These are phyloP conservation scores for Eupelmus urozonus DNA, from an alignment of 2,888 invertebrate species.

Conservation along the genomic window DNA sequence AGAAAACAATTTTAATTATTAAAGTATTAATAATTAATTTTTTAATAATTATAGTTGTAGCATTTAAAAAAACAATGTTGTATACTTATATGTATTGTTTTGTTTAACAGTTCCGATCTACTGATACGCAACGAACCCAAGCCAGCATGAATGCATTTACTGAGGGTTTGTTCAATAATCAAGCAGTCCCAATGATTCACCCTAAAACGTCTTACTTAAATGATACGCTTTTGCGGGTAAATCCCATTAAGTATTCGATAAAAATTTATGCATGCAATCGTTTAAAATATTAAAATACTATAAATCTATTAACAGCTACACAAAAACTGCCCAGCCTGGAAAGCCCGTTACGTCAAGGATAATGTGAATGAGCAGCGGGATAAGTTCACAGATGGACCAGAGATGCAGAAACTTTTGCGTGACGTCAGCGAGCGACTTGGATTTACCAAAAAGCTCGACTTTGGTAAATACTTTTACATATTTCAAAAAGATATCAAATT, in stretches of 20 bases:
- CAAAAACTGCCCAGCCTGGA: conserved; percentile 82
- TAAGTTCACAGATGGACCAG: conserved; percentile 75
- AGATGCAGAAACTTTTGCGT: conserved; percentile 75
- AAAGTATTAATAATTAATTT: background rate
- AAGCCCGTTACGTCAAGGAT: conserved; percentile 70
- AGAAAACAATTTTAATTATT: background rate
- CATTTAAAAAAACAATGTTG: background rate
- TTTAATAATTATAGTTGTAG: background rate
- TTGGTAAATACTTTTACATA: conserved; percentile 2
- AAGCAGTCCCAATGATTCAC: background rate
- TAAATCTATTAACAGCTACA: conserved; percentile 77
- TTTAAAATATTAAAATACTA: background rate
- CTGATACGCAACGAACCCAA: conserved; percentile 80
- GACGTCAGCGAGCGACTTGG: conserved; percentile 83
- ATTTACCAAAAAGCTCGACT: conserved; percentile 70
- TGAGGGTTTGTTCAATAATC: conserved; percentile 82
- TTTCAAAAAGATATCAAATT: no score
- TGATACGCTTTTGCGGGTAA: conserved; percentile 77
- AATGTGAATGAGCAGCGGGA: conserved; percentile 75
- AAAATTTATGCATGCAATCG: conserved; percentile 55
- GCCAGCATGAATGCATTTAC: conserved; percentile 82
- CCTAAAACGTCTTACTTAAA: conserved; percentile 64
- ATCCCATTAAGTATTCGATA: no score
- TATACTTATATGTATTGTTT: conserved; percentile 19
- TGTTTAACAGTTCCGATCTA: conserved; percentile 82